Percentiles rank a stretch among this genome's conserved stretches.
Conservation (phyloP, 2,888 invertebrate species). For the Dromius quadrimaculatus region DNA sequence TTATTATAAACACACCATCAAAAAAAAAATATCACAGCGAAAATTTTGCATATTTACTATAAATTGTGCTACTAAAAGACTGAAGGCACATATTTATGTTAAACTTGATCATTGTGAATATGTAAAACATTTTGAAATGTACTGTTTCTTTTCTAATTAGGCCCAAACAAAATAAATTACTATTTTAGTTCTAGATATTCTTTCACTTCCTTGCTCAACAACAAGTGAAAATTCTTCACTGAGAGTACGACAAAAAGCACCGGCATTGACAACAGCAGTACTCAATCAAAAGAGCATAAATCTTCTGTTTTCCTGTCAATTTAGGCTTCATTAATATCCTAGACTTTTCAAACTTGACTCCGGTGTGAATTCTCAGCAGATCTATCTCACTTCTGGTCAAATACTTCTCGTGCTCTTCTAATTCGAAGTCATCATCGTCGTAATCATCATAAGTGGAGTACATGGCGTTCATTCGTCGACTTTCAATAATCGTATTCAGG, state of each 20-base stretch:
- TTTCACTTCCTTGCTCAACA: neutral
- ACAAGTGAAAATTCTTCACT: neutral
- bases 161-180: conserved; percentile 45
- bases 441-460: neutral
- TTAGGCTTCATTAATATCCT: neutral
- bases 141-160: conserved; percentile 45
- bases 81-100: conserved; percentile 38
- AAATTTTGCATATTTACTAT: neutral
- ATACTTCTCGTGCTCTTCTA: conserved; percentile 8
- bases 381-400: conserved; percentile 10
- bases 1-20: conserved; percentile 27
- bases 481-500: too few species aligned
- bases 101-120: conserved; percentile 42
- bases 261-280: conserved; percentile 5
- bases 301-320: neutral
- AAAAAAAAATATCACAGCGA: neutral
- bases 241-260: neutral
- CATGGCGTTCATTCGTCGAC: too few species aligned
- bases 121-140: conserved; percentile 40
- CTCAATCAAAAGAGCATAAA: neutral
- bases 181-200: conserved; percentile 45
- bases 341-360: neutral
- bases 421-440: neutral
- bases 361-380: conserved; percentile 10
- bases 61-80: conserved; percentile 19